Base-by-base conservation (phyloP, 2,888 invertebrate species). In the Diploptera punctata region DNA sequence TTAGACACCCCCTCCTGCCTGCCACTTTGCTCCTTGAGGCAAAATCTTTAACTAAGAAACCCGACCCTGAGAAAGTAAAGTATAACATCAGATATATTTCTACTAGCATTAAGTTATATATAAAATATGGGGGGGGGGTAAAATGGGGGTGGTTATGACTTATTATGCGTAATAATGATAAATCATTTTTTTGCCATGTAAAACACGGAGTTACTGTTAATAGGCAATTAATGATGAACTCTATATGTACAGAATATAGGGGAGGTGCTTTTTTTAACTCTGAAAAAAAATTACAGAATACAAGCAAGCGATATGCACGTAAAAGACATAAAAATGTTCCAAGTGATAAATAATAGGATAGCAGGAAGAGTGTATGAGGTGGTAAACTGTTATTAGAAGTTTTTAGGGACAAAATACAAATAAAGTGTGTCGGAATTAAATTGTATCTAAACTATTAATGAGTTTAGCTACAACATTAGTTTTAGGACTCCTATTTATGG, bases 211-310 rank as follows among this genome's bases (percentile, higher is more conserved):
- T 47, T 31, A 31, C 33, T 52, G 62, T 70, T 70, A 70, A 70
- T 70, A 70, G 70, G 29, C 70, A 62, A 70, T 70, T 70, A 70
- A 49, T 47, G 70, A 65, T 26, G 26, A 29, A 26, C 65, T 47
- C 47, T 26, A 9, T 47, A 65, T n/a, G 26, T 16, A 24, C 54
- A 29, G 16, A 29, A 29, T 29, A 57, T n/a, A 57, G 57, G 29
- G n/a, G 16, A 29, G 26, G 65, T 47, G 18, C 47, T 60, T 31
- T 60, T 65, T 44, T 21, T 47, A 44, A 4, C 29, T 57, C 26
- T 26, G 13, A 3, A 29, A 29, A 47, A 47, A 57, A 57, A 57
- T 65, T 21, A 26, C 10, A 33, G 29, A 65, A 65, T n/a, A 18
- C 62, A 65, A 65, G 47, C 29, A 44, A 47, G 65, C 68, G 68